Percentiles rank a stretch among this genome's conserved stretches.
These are phyloP conservation scores for Teleogryllus occipitalis DNA, from an alignment of 1,140 invertebrate genomes.

Conservation along the genomic window DNA sequence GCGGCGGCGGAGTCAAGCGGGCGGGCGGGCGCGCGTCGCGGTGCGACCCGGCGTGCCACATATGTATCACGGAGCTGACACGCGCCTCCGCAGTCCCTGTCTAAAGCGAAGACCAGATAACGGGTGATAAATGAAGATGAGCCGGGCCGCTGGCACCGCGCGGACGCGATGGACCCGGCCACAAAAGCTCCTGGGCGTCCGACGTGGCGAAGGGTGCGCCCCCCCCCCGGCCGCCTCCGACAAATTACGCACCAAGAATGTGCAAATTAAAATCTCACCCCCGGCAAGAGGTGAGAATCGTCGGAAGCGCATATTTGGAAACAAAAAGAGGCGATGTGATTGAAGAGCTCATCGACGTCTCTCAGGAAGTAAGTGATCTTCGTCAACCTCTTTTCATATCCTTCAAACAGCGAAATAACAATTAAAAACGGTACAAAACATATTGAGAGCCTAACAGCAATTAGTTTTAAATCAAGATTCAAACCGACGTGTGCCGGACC, in stretches of 20 bases:
- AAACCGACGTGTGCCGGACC: no score
- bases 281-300: not conserved
- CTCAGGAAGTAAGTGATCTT: no score
- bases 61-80: constrained; percentile 1
- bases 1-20: not conserved
- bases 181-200: not conserved
- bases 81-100: not conserved
- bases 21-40: no score
- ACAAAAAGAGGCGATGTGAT: no score
- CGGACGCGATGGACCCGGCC: not conserved
- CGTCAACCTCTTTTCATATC: no score
- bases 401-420: no score
- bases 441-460: no score
- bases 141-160: not conserved
- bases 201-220: not conserved
- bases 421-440: no score
- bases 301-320: no score
- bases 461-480: no score
- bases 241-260: not conserved
- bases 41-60: not conserved
- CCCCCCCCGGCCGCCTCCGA: not conserved
- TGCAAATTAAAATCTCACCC: not conserved
- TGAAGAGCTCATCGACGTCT: no score
- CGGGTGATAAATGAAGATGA: constrained; percentile 4
- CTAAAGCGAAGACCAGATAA: not conserved